Conservation (phyloP, 2,888 invertebrate species). For the Kuschelorhynchus macadamiae region DNA sequence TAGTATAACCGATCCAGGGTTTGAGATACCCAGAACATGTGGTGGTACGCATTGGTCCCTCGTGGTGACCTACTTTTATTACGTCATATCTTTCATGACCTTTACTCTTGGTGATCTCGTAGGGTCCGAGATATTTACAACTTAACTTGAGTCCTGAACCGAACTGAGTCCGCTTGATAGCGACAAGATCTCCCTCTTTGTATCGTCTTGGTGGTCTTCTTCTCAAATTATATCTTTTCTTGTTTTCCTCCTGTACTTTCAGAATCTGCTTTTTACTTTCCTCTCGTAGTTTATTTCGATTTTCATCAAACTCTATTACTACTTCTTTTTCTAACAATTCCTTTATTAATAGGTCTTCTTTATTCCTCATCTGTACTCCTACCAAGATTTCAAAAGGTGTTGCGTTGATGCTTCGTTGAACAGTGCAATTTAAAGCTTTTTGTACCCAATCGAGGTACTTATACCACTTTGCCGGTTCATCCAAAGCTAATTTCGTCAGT, state of each 20-base stretch:
- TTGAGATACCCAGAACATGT: slow-evolving; percentile 49
- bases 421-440: slow-evolving; percentile 49
- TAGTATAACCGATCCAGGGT: slow-evolving; percentile 34
- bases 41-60: slow-evolving; percentile 25
- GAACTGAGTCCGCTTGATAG: not conserved
- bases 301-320: slow-evolving; percentile 29
- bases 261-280: slow-evolving; percentile 42
- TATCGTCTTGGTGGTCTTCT: slow-evolving; percentile 53
- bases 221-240: slow-evolving; percentile 46
- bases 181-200: slow-evolving; percentile 22
- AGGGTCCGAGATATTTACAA: no score
- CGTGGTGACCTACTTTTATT: no score
- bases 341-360: slow-evolving; percentile 59
- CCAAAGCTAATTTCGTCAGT: slow-evolving; percentile 25
- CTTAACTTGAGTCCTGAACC: not conserved
- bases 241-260: no score
- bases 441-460: slow-evolving; percentile 53
- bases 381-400: slow-evolving; percentile 49
- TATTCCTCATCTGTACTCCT: slow-evolving; percentile 48
- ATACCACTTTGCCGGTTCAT: slow-evolving; percentile 39
- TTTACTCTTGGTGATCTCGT: no score
- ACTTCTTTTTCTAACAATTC: slow-evolving; percentile 40
- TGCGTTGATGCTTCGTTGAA: slow-evolving; percentile 49
- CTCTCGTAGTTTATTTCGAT: slow-evolving; percentile 43
- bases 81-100: no score